Percentiles rank a stretch among this genome's conserved stretches.
phyloP scores from a whole-genome alignment of 92 coral and sea anemone species.

The Zoanthus solanderi region DNA sequence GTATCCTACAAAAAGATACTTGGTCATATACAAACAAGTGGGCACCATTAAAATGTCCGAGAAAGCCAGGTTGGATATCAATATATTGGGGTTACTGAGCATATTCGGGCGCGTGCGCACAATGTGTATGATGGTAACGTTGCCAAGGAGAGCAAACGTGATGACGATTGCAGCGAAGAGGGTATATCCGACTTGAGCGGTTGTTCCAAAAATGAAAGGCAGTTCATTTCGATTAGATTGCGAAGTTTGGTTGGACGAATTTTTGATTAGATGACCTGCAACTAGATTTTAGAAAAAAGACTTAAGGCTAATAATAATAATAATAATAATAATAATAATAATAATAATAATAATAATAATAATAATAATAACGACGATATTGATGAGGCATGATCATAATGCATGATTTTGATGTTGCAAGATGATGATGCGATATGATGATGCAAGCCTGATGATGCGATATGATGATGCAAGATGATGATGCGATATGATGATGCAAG shows the following conservation, averaged over 20 bases:
- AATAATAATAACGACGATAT: too few species aligned
- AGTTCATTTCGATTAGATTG: background rate
- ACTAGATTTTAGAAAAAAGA: background rate
- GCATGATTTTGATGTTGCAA: too few species aligned
- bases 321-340: too few species aligned
- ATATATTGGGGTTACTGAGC: slow-evolving; percentile 73
- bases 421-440: too few species aligned
- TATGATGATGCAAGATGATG: too few species aligned
- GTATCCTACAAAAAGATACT: slow-evolving; percentile 58
- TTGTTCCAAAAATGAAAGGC: slow-evolving; percentile 23
- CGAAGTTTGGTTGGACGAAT: background rate
- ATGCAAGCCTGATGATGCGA: too few species aligned
- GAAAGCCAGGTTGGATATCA: slow-evolving; percentile 76
- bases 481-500: too few species aligned
- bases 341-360: too few species aligned
- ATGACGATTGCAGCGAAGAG: slow-evolving; percentile 58
- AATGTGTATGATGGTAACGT: slow-evolving; percentile 73
- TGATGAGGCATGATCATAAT: too few species aligned
- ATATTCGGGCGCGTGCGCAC: slow-evolving; percentile 77
- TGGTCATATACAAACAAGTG: slow-evolving; percentile 64
- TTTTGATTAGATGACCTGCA: background rate
- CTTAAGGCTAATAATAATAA: too few species aligned
- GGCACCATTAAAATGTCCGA: slow-evolving; percentile 84
- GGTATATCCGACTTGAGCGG: slow-evolving; percentile 60
- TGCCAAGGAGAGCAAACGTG: slow-evolving; percentile 72